Percentiles rank a stretch among this genome's conserved stretches.
These are phyloP conservation scores for Myiotriccus ornatus DNA, from an alignment of 2,797 vertebrate species.

Conservation along the genomic window DNA sequence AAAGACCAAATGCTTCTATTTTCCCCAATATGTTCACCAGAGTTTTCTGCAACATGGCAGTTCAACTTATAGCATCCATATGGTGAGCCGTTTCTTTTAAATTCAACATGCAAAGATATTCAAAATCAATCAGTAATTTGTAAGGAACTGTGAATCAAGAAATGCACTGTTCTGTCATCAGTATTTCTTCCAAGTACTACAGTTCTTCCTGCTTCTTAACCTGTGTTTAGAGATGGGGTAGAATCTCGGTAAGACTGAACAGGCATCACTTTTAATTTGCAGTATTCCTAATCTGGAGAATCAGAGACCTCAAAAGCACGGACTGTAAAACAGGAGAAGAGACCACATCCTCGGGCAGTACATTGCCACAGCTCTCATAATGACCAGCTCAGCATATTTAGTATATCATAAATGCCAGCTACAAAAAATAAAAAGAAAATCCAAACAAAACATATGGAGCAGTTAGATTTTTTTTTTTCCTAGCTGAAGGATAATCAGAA, in stretches of 20 bases:
- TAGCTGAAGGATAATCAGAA: neutral
- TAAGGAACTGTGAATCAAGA: neutral
- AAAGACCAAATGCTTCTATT: neutral
- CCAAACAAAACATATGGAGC: neutral
- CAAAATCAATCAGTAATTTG: neutral
- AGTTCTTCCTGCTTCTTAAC: neutral
- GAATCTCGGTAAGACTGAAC: neutral
- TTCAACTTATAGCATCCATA: neutral
- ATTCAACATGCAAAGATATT: constrained; percentile 14
- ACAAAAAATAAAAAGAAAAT: neutral
- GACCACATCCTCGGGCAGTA: neutral
- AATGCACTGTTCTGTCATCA: neutral
- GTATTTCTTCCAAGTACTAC: neutral
- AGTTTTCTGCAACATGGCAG: neutral
- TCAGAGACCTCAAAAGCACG: neutral
- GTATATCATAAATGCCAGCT: neutral
- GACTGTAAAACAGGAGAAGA: neutral
- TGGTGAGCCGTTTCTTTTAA: neutral
- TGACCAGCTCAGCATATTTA: neutral
- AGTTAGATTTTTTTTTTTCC: neutral
- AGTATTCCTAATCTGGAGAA: neutral
- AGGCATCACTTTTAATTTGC: neutral
- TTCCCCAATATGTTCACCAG: neutral
- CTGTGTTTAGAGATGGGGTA: neutral
- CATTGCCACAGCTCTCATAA: neutral